A percentile compares a stretch with the other conserved stretches of the same genome.
These are phyloP conservation scores for Blomia tropicalis DNA, from an alignment of 2,888 invertebrate genomes.

Conservation along the genomic window DNA sequence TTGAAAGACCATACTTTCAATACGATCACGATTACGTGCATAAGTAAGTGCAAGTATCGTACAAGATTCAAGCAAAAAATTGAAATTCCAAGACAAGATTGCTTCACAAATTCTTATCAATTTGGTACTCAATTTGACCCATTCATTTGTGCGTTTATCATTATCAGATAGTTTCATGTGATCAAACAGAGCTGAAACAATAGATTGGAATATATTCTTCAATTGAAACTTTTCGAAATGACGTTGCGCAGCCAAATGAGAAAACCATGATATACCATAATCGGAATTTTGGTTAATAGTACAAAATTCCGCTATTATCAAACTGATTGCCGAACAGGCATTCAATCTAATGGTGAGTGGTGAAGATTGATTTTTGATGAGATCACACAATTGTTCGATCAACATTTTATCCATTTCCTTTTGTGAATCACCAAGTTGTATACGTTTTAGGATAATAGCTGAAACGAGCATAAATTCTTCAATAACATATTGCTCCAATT, in stretches of 20 bases:
- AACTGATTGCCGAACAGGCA: conserved; percentile 63
- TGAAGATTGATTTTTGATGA: conserved; percentile 6
- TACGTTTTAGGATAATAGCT: conserved; percentile 71
- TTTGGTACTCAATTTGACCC: conserved; percentile 48
- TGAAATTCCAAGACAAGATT: conserved; percentile 63
- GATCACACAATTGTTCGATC: conserved; percentile 15
- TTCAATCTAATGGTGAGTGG: conserved; percentile 42
- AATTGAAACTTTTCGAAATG: conserved; percentile 64
- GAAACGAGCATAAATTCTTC: conserved; percentile 50
- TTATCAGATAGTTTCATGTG: conserved; percentile 43
- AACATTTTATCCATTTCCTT: background rate
- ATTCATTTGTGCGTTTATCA: conserved; percentile 33
- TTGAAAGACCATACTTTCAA: conserved; percentile 27
- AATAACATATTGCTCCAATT: conserved; percentile 53
- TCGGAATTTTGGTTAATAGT: conserved; percentile 67
- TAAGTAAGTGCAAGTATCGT: conserved; percentile 23
- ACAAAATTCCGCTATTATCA: conserved; percentile 73
- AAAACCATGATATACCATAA: conserved; percentile 71
- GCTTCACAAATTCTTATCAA: conserved; percentile 60
- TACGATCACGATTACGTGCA: conserved; percentile 22
- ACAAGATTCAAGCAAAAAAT: conserved; percentile 21
- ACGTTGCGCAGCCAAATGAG: conserved; percentile 64
- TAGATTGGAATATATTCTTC: conserved; percentile 53
- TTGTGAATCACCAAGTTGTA: conserved; percentile 56
- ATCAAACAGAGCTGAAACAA: conserved; percentile 46